Base-by-base conservation (phyloP, 2,888 invertebrate species). In the Furcula furcula region DNA sequence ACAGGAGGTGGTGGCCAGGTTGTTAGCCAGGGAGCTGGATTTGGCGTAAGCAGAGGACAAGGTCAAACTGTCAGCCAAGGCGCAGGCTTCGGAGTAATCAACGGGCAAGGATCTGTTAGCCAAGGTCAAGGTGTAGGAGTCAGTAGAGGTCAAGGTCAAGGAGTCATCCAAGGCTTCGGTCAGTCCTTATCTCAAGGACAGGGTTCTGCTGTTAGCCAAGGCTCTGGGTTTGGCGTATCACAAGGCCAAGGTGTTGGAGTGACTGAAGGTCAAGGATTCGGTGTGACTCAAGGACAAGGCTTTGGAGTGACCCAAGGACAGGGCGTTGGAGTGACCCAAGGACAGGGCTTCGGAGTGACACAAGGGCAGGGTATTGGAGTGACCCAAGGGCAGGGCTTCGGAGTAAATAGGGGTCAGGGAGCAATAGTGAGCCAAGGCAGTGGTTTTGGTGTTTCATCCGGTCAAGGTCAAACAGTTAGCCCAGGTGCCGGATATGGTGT, bases 1-100 rank as follows among this genome's bases (percentile, higher is more conserved):
- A 43, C 30, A 4, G 66, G 62, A 36, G 65, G 62, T 2, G 46
- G 26, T 10, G 55, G 52, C 1, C 36, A 42, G 16, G 35, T 36
- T 3, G 2, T 47, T 18, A 29, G 36, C 7, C 50, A 40, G 14
- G 48, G 42, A 12, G 18, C 23, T 7, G 48, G 39, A 9, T 26
- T 46, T 4, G 38, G 28, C 14, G 23, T 35, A 1, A 27, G 12
- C 10, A 29, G 15, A 4, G 49, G 42, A 0, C 34, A 39, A 40
- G 55, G 57, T 0, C 39, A 44, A 3, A 36, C 32, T 4, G 31
- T 52, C 2, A 21, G 12, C 18, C 48, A 53, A 14, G 45, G 49
- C 0, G 36, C 33, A 4, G 58, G 38, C 1, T 16, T 20, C 9
- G 28, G 34, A 25, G 15, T 34, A 0, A 27, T 10, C 1, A 23